phyloP scores from a whole-genome alignment of 1,140 invertebrate species.

The Penaeus japonicus region DNA sequence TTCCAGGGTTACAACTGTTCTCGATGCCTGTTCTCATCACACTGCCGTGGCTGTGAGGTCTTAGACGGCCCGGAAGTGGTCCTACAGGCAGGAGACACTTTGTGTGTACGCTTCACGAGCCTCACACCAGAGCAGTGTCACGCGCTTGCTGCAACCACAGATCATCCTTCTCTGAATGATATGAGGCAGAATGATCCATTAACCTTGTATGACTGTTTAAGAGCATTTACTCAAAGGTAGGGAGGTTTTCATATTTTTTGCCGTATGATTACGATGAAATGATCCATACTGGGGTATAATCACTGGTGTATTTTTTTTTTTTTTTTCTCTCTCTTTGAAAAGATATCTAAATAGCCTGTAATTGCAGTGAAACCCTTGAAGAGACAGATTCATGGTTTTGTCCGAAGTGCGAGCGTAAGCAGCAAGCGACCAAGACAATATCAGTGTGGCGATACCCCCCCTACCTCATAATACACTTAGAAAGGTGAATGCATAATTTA shows the following conservation, averaged over 20 bases:
- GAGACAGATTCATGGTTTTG: constrained; percentile 79
- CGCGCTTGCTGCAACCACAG: not conserved
- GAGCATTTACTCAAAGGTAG: constrained; percentile 72
- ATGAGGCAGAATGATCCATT: constrained; percentile 63
- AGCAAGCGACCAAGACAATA: constrained; percentile 76
- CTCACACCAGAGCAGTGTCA: constrained; percentile 57
- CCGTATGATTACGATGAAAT: not conserved
- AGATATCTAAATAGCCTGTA: not conserved
- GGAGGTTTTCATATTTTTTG: not conserved
- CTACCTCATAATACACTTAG: constrained; percentile 77
- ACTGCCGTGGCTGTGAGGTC: constrained; percentile 74
- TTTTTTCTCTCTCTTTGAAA: not conserved
- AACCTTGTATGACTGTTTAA: constrained; percentile 74
- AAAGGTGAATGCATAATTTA: constrained; percentile 68
- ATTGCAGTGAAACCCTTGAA: constrained; percentile 72
- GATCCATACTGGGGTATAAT: not conserved
- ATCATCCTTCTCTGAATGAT: constrained; percentile 42
- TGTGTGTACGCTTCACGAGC: constrained; percentile 68
- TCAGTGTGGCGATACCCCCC: constrained; percentile 76
- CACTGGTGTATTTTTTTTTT: not conserved
- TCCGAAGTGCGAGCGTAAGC: constrained; percentile 73
- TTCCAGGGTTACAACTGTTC: constrained; percentile 67
- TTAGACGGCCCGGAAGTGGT: constrained; percentile 66
- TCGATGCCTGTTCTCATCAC: constrained; percentile 70
- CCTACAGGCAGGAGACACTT: constrained; percentile 70